Evolutionary conservation across 2,113 vertebrate species (phyloP).

Genomic region (Hassar affinis): DNA sequence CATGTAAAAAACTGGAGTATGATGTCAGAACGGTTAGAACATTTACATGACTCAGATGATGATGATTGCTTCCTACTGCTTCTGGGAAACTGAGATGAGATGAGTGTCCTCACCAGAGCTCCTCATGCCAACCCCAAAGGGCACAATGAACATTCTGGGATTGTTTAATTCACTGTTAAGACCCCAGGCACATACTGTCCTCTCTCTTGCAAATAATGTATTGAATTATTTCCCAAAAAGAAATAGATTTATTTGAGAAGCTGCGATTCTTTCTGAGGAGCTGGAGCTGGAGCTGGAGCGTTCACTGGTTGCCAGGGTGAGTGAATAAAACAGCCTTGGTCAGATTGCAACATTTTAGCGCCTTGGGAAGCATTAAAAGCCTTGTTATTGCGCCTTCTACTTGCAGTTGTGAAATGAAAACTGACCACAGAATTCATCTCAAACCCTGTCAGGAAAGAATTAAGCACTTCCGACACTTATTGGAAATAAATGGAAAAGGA

Average conservation of each 20-base stretch:
- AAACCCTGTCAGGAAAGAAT: background rate
- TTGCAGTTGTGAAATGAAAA: background rate
- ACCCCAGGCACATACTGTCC: background rate
- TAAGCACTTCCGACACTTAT: background rate
- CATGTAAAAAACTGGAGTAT: background rate
- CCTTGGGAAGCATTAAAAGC: slow-evolving; percentile 9
- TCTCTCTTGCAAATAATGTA: background rate
- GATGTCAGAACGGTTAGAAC: background rate
- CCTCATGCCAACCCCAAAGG: background rate
- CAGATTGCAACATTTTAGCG: background rate
- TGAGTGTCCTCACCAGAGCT: background rate
- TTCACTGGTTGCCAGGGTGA: slow-evolving; percentile 2
- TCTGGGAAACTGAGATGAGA: background rate
- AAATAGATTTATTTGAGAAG: background rate
- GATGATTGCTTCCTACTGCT: background rate
- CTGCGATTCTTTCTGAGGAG: background rate
- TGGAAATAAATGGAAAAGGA: background rate
- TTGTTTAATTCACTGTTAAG: background rate
- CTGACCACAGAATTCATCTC: background rate
- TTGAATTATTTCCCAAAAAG: background rate
- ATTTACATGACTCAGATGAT: background rate
- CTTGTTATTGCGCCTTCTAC: background rate
- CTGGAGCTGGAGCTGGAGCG: background rate
- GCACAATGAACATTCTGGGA: slow-evolving; percentile 1
- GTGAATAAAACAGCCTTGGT: slow-evolving; percentile 6